Base-by-base conservation (phyloP, 92 coral and sea anemone species). In the Meandrina meandrites region DNA sequence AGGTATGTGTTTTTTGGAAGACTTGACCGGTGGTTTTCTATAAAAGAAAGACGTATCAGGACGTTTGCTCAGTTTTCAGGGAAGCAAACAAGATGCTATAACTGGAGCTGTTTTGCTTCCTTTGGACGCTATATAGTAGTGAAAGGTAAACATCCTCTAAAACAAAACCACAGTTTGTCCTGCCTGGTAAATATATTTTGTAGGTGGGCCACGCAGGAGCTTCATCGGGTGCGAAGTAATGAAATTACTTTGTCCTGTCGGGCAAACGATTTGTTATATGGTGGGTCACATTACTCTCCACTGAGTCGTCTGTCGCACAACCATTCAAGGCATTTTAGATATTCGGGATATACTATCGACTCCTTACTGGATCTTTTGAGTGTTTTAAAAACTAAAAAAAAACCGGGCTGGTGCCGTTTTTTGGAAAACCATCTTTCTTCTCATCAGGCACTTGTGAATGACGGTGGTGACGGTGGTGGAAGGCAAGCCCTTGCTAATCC, bases 1-100 rank as follows among this genome's bases (percentile, higher is more conserved):
- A 47, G 42, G 67, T 75, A 74, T 79, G 86, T 90, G 62, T 86
- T 90, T 36, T 76, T 81, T 80, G 90, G 92, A 50, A 68, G 73
- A 36, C 56, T 81, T 48, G 80, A 67, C 56, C 62, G 27, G 21
- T 62, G 74, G 79, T 86, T 86, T 5, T 90, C 82, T 1, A 87
- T 86, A 30, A 18, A 54, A 24, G 24, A 69, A 34, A 78, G 71
- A 31, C 21, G 83, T 81, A 51, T 90, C 7, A 40, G 60, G 8
- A 72, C 75, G 6, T 8, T 80, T 8, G 11, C 86, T 74, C 83
- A 80, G 28, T 90, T 85, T 30, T 47, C 75, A 40, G 45, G 45
- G 28, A 10, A 67, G 21, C 42, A 34, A 18, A 0, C 9, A 17
- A 8, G 35, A 1, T 4, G 0, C 3, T 80, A 27, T 40, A 15